phyloP scores from a whole-genome alignment of 2,797 vertebrate genomes.

The Lacerta bilineata region DNA sequence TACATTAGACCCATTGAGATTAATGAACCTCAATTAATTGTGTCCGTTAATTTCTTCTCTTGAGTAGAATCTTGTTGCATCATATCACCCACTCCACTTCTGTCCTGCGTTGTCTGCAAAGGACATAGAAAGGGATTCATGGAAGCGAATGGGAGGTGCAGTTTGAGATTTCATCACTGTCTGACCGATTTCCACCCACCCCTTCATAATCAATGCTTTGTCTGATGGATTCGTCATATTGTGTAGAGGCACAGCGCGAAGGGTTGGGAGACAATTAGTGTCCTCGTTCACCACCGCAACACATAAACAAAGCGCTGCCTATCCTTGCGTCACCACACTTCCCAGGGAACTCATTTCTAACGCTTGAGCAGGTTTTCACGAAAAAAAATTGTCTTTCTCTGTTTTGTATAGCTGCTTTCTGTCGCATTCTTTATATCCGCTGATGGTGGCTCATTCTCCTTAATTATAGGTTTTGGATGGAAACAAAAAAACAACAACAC shows the following conservation, averaged over 20 bases:
- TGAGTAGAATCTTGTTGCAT: not conserved
- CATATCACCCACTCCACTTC: slow-evolving; percentile 26
- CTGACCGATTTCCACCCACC: slow-evolving; percentile 48
- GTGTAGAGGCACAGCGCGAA: slow-evolving; percentile 9
- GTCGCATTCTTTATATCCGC: not conserved
- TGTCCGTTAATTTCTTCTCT: too few species aligned
- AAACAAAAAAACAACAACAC: not conserved
- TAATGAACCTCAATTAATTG: too few species aligned
- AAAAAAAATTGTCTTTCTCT: not conserved
- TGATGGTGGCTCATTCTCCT: not conserved
- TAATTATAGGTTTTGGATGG: not conserved
- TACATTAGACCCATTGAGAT: too few species aligned
- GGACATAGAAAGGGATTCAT: slow-evolving; percentile 42
- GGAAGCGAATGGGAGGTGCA: slow-evolving; percentile 2
- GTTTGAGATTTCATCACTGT: slow-evolving; percentile 21
- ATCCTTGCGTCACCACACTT: not conserved
- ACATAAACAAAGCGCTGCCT: slow-evolving; percentile 15
- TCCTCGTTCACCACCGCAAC: not conserved
- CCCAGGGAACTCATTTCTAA: slow-evolving; percentile 19
- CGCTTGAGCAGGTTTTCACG: slow-evolving; percentile 9
- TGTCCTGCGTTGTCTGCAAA: not conserved
- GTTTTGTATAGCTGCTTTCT: not conserved
- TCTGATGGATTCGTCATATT: slow-evolving; percentile 19
- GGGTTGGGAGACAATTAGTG: slow-evolving; percentile 48
- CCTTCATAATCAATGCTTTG: slow-evolving; percentile 57